Evolutionary conservation across 2,113 vertebrate species (phyloP), one percentile per base, ranked within the genome.

Genomic region (Anguilla japonica): DNA sequence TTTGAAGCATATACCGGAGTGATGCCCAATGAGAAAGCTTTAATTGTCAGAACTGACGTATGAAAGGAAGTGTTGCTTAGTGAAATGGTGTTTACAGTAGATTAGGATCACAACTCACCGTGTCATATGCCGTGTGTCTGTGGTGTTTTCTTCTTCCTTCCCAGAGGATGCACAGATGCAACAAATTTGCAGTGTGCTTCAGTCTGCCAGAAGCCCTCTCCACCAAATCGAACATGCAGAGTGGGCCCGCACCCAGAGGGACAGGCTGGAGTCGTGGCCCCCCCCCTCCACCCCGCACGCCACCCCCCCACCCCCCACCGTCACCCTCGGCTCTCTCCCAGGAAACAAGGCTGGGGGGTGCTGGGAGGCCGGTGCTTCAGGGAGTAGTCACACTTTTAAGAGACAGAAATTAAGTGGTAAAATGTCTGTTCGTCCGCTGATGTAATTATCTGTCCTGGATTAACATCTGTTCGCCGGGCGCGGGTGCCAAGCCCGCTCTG

Each of bases 391-490:
- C 94, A 94, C 94, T 96, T 95, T 95, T 94, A 93, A 95, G 94
- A 94, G 93, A 93, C 88, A 86, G 92, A 94, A 96, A 95, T 95
- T 93, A 95, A 95, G 94, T 94, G 93, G 93, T 93, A 95, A 95
- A 95, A 95, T 94, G 94, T 95, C 95, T 94, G 93, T 95, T 95
- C 93, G 83, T 91, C 93, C 92, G 92, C 95, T 95, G 93, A 96
- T 95, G 94, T 95, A 96, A 96, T 96, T 95, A 96, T 95, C 94
- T 95, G 93, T 94, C 95, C 94, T 94, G 95, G 94, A 95, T 95
- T 95, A 96, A 94, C 95, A 96, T 96, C 95, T 96, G 95, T 94
- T 96, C 92, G 18, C 89, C 75, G 84, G 34, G 91, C 91, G 86
- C 15, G 78, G 87, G 89, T 94, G 94, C 95, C 95, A 95, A 94